Evolutionary conservation across 2,113 vertebrate species (phyloP).

Genomic region (Petrocephalus microphthalmus): DNA sequence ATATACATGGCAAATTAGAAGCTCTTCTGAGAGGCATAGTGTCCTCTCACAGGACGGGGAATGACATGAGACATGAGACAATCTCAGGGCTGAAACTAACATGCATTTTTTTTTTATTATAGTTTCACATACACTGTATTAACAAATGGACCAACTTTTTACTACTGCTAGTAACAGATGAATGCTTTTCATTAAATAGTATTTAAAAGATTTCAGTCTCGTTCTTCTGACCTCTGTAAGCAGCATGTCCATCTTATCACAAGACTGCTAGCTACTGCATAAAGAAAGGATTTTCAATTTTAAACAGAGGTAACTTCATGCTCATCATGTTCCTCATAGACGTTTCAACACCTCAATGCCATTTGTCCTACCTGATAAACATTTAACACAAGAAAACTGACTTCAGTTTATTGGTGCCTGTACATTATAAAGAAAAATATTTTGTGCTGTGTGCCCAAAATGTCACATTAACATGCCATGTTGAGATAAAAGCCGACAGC

Average conservation of each 20-base stretch:
- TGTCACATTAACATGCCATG: not conserved
- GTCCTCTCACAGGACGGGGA: conserved; percentile 5
- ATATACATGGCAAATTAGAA: conserved; percentile 10
- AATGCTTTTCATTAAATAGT: not conserved
- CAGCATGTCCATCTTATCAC: not conserved
- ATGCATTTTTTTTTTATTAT: no score
- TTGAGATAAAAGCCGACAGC: not conserved
- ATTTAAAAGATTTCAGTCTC: not conserved
- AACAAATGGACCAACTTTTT: no score
- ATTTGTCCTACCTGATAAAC: not conserved
- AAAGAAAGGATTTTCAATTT: not conserved
- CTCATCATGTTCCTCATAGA: not conserved
- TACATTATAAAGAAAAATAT: not conserved
- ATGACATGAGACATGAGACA: not conserved
- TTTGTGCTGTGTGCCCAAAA: not conserved
- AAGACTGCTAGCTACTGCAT: not conserved
- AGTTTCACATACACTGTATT: no score
- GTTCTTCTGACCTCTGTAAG: not conserved
- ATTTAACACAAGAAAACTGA: not conserved
- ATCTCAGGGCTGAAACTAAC: not conserved
- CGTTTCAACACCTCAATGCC: not conserved
- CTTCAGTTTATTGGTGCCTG: not conserved
- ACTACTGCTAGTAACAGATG: not conserved
- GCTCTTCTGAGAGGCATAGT: not conserved
- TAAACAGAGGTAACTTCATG: not conserved